A percentile compares a stretch with the other conserved stretches of the same genome.
phyloP scores from a whole-genome alignment of 2,888 invertebrate genomes.

The Allolobophora icterica region DNA sequence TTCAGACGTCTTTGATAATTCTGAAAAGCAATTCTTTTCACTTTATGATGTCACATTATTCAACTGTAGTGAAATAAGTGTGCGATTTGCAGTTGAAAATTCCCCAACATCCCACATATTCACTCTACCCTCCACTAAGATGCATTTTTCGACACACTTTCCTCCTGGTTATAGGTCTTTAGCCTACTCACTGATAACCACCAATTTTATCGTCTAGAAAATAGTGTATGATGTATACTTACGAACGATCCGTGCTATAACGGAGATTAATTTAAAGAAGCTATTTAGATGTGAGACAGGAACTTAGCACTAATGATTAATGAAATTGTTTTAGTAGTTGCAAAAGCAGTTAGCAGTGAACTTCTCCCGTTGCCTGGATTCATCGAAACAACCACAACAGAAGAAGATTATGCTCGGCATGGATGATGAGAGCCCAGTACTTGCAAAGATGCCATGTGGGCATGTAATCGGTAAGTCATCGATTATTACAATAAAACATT shows the following conservation, averaged over 20 bases:
- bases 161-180: not conserved
- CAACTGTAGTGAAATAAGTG: too few relatives aligned
- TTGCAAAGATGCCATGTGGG: slow-evolving; percentile 14
- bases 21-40: not conserved
- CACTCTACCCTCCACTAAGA: too few relatives aligned
- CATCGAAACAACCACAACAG: not conserved
- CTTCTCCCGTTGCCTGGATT: slow-evolving; percentile 19
- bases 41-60: too few relatives aligned
- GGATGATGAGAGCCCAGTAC: not conserved
- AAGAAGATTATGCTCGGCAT: slow-evolving; percentile 1
- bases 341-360: not conserved
- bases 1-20: not conserved
- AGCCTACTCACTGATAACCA: not conserved
- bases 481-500: too few relatives aligned
- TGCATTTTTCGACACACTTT: too few relatives aligned
- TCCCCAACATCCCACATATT: too few relatives aligned
- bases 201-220: not conserved
- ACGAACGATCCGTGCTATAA: not conserved
- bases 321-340: not conserved
- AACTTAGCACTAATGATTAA: not conserved
- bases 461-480: not conserved
- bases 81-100: too few relatives aligned
- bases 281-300: not conserved
- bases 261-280: not conserved
- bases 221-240: not conserved